phyloP scores from a whole-genome alignment of 2,888 invertebrate species.

The Tinea semifulvella region DNA sequence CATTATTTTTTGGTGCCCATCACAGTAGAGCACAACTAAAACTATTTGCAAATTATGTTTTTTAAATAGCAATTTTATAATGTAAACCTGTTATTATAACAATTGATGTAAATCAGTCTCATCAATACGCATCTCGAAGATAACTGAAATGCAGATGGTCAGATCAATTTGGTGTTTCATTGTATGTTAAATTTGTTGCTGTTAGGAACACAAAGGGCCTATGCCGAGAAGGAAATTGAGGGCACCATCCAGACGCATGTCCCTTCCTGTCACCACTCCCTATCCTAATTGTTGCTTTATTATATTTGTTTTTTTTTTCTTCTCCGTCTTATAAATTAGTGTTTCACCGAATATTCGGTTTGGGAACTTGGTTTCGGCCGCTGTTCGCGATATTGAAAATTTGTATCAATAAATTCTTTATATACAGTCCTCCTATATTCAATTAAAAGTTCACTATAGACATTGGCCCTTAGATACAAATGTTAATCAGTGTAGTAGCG shows the following conservation, averaged over 20 bases:
- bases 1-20: no score
- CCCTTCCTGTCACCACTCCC: constrained; percentile 20
- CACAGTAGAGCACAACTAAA: no score
- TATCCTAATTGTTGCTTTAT: constrained; percentile 16
- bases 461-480: no score
- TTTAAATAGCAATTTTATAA: neutral
- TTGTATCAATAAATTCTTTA: no score
- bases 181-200: constrained; percentile 36
- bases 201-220: constrained; percentile 30
- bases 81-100: constrained; percentile 6
- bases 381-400: no score
- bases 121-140: constrained; percentile 13
- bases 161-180: constrained; percentile 32
- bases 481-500: no score
- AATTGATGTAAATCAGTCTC: constrained; percentile 8
- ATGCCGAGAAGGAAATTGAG: constrained; percentile 33
- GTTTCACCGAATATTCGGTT: no score
- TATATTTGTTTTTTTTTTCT: constrained; percentile 1
- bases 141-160: constrained; percentile 14
- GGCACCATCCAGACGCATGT: constrained; percentile 20
- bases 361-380: no score
- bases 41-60: neutral
- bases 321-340: no score
- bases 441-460: no score
- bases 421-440: no score